These are phyloP conservation scores for Nycteola revayana DNA, from an alignment of 2,888 invertebrate species.

Conservation along the genomic window DNA sequence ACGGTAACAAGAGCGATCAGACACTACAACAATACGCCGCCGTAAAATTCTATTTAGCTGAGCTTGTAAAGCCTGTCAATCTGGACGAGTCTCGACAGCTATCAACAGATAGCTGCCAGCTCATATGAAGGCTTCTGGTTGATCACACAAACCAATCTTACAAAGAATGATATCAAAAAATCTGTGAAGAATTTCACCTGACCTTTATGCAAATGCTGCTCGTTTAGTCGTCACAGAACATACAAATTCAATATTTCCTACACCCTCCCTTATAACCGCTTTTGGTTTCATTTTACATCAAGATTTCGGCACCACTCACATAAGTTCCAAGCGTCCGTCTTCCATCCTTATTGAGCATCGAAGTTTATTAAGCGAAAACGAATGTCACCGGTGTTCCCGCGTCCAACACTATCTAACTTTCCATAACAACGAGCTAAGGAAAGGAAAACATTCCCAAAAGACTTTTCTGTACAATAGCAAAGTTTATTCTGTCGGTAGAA, in stretches of 20 bases:
- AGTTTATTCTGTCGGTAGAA: conserved; percentile 71
- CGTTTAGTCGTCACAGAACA: conserved; percentile 9
- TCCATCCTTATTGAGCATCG: conserved; percentile 43
- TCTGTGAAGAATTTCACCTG: conserved; percentile 48
- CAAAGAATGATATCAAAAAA: conserved; percentile 52
- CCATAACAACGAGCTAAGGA: conserved; percentile 58
- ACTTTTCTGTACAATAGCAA: conserved; percentile 69
- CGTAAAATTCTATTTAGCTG: conserved; percentile 50
- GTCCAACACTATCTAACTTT: conserved; percentile 66
- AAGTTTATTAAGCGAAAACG: conserved; percentile 51
- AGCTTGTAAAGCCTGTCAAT: conserved; percentile 50
- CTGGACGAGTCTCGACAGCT: conserved; percentile 47
- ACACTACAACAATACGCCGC: conserved; percentile 28
- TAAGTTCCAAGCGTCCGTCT: conserved; percentile 8
- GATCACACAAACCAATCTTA: conserved; percentile 43
- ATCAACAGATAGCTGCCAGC: conserved; percentile 55
- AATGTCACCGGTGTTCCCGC: conserved; percentile 51
- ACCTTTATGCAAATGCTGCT: conserved; percentile 40
- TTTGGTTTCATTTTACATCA: conserved; percentile 28
- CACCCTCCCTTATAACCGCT: conserved; percentile 25
- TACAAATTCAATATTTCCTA: conserved; percentile 25
- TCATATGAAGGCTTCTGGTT: conserved; percentile 41
- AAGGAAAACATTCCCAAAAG: conserved; percentile 61
- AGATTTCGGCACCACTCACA: conserved; percentile 20
- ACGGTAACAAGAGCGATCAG: conserved; percentile 16